Evolutionary conservation across 2,113 vertebrate genomes (phyloP), one percentile per base, ranked within the genome.

Genomic region (Erythrolamprus reginae): DNA sequence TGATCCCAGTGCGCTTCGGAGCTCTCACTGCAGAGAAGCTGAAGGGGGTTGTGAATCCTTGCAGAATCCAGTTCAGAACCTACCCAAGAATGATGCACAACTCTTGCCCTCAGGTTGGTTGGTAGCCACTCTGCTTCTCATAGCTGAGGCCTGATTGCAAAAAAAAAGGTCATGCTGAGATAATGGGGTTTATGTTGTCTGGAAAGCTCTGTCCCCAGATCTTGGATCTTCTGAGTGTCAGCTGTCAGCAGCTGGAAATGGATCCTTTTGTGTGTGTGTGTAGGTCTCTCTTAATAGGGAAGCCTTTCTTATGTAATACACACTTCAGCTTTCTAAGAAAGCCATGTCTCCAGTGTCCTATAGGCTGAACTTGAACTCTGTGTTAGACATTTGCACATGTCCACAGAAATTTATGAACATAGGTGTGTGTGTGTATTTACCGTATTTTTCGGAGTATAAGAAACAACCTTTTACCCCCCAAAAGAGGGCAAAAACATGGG

Each of bases 1-100:
- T 99, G 98, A 98, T 99, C 92, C 99, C 99, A 0, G 95, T 98
- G 51, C 97, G 97, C 84, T 99, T 99, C 3, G 99, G 99, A 65
- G 97, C 97, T 86, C 97, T 99, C 97, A 99, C 99, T 0, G 96
- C 98, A 0, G 97, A 98, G 93, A 99, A 99, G 94, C 98, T 99
- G 85, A 98, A 98, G 94, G 95, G 95, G 10, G 97, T 99, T 0
- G 97, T 99, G 94, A 96, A 97, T 58, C 98, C 98, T 8, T 58
- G 96, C 93, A 97, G 98, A 97, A 92, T 99, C 94, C 97, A 97
- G 94, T 99, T 99, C 95, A 98, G 97, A 96, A 98, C 98, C 92
- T 99, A 97, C 94, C 98, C 98, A 0, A 98, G 97, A 0, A 96
- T 99, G 93, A 95, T 97, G 97, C 99, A 99, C 96, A 97, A 96